Evolutionary conservation across 1,140 invertebrate genomes (phyloP).

Genomic region (Dreissena rostriformis): DNA sequence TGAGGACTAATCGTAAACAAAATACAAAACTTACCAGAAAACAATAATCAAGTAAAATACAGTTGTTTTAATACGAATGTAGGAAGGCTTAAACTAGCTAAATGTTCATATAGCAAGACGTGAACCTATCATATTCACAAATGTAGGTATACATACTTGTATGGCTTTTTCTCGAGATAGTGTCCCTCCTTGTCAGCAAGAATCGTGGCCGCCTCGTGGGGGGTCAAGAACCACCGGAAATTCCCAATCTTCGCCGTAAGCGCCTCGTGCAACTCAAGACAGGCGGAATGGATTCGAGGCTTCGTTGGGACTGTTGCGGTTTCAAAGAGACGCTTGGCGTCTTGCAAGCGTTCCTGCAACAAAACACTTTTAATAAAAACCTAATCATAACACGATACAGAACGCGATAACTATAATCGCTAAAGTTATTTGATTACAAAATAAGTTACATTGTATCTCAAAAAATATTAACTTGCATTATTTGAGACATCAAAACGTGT

Average conservation of each 20-base stretch:
- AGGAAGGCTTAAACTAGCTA: neutral
- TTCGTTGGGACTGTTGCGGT: neutral
- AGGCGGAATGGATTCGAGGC: conserved; percentile 30
- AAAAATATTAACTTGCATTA: too few relatives aligned
- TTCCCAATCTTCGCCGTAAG: conserved; percentile 8
- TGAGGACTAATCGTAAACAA: too few relatives aligned
- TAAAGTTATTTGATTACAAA: too few relatives aligned
- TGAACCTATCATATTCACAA: neutral
- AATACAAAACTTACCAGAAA: too few relatives aligned
- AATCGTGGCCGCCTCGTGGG: conserved; percentile 26
- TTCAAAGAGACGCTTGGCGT: neutral
- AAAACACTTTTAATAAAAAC: too few relatives aligned
- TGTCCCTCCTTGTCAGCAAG: conserved; percentile 3
- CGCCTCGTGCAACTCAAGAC: neutral
- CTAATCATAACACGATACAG: too few relatives aligned
- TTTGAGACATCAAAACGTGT: too few relatives aligned
- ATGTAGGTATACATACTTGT: conserved; percentile 18
- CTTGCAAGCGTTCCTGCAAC: conserved; percentile 2
- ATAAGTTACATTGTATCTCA: too few relatives aligned
- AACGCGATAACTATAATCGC: too few relatives aligned
- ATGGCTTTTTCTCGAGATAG: conserved; percentile 18
- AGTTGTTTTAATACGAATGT: too few relatives aligned
- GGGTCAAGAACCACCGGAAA: conserved; percentile 46
- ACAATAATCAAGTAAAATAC: too few relatives aligned
- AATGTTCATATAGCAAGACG: neutral